Conservation (phyloP, 2,888 invertebrate species). For the Rotaria magnacalcarata region DNA sequence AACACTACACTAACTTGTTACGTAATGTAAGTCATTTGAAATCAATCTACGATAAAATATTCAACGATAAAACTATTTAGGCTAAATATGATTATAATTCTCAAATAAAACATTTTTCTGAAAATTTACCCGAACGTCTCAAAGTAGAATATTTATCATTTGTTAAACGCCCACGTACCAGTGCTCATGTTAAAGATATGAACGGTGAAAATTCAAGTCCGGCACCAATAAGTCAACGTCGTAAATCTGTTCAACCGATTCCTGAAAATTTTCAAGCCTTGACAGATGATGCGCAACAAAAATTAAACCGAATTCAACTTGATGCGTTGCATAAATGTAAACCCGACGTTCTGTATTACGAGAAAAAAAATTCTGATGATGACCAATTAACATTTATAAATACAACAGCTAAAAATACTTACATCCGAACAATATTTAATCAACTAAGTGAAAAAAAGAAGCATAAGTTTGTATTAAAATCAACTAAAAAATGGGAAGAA, state of each 20-base stretch:
- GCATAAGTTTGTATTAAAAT: conserved; percentile 2
- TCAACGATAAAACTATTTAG: background rate
- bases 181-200: background rate
- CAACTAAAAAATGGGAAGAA: background rate
- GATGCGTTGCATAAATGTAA: conserved; percentile 9
- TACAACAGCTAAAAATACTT: background rate
- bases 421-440: background rate
- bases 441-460: background rate
- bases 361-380: conserved; percentile 15
- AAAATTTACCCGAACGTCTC: conserved; percentile 4
- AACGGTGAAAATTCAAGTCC: background rate
- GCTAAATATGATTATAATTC: background rate
- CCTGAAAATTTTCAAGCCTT: background rate
- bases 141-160: background rate
- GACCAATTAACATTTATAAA: background rate
- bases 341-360: background rate
- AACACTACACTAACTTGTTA: background rate
- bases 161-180: background rate
- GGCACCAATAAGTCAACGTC: background rate
- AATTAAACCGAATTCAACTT: conserved; percentile 6
- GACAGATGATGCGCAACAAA: background rate
- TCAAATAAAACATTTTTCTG: background rate
- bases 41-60: background rate
- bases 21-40: background rate
- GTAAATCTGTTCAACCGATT: background rate